Evolutionary conservation across 2,888 invertebrate genomes (phyloP), one percentile per base, ranked within the genome.

Genomic region (Stenurella melanura): DNA sequence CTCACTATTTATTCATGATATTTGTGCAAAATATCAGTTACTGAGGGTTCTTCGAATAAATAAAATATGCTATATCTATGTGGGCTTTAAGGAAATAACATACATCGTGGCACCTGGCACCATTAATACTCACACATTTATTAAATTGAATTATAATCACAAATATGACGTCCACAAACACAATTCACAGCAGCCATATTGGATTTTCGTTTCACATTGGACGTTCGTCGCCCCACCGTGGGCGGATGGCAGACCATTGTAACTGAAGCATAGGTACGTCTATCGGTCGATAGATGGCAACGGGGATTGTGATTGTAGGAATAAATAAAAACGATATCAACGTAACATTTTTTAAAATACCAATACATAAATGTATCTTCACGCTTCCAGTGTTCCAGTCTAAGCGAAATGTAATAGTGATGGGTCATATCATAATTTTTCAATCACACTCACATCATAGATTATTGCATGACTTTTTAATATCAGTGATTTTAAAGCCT

Each of bases 161-260:
- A 42, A 42, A 12, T 42, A 42, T 42, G 42, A 42, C 42, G 2
- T 42, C 0, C 42, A 12, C 11, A 12, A 15, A 12, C 1, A 9
- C 42, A 50, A 50, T 50, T 50, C 50, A 50, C 50, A 50, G n/a
- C 15, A 50, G n/a, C 50, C 50, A 50, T 50, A 50, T 50, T 50
- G 50, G 50, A 50, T 50, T 50, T 50, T 50, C 50, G 4, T 50
- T 15, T 17, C 15, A 6, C n/a, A n/a, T 50, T 50, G 12, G 42
- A 42, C 5, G 15, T 12, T 42, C 0, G 42, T 7, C 7, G 11
- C 10, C n/a, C 38, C 38, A 38, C 38, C 42, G 42, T 11, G 30
- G 9, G 3, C 7, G 30, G 7, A 42, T 42, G 12, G 12, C n/a
- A 42, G 42, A 34, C 0, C 30, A 6, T 34, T 34, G 7, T 9